A percentile compares a stretch with the other conserved stretches of the same genome.
phyloP scores from a whole-genome alignment of 2,113 vertebrate species.

The Melanotaenia duboulayi region DNA sequence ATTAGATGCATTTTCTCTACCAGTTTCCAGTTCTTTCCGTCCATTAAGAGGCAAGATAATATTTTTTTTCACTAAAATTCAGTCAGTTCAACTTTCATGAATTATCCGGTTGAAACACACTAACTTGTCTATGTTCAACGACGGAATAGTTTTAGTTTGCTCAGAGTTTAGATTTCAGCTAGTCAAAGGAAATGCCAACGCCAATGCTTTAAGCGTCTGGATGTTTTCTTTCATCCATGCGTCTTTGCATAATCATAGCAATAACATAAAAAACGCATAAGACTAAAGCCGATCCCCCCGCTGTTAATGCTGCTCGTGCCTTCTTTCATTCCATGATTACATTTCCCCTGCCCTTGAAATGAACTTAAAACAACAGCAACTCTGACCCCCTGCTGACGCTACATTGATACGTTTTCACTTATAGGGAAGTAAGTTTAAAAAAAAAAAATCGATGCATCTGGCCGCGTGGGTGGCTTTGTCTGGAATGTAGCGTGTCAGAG shows the following conservation, averaged over 20 bases:
- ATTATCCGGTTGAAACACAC: neutral
- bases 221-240: neutral
- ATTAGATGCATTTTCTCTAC: too few relatives aligned
- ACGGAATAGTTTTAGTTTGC: neutral
- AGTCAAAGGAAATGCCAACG: neutral
- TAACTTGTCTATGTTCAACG: neutral
- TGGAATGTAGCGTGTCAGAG: constrained; percentile 8
- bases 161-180: neutral
- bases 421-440: neutral
- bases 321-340: neutral
- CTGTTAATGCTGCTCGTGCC: neutral
- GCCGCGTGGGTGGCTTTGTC: constrained; percentile 38
- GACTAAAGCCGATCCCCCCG: neutral
- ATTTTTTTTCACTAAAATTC: neutral
- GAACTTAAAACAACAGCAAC: constrained; percentile 19
- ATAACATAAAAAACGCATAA: neutral
- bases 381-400: too few relatives aligned
- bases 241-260: neutral
- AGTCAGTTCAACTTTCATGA: neutral
- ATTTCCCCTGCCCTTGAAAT: constrained; percentile 6
- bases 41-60: neutral
- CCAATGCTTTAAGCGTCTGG: neutral
- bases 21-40: too few relatives aligned
- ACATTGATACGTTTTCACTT: neutral
- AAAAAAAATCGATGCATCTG: constrained; percentile 15